Percentiles rank a stretch among this genome's conserved stretches.
Conservation (phyloP, 2,113 vertebrate species). For the Petrocephalus zakoni region DNA sequence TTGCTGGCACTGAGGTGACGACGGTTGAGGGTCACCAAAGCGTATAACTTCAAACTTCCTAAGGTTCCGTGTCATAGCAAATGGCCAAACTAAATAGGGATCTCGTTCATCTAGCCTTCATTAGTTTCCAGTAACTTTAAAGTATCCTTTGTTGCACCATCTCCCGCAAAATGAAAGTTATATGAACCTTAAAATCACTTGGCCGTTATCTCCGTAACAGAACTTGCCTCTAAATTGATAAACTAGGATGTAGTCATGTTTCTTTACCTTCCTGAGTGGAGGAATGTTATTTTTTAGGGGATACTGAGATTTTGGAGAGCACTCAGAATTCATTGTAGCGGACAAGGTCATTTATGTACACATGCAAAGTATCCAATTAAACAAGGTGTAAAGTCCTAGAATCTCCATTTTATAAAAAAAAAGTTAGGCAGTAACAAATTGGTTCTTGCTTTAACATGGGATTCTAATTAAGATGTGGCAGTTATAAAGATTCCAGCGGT, state of each 20-base stretch:
- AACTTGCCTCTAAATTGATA: background rate
- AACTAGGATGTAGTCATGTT: conserved; percentile 2
- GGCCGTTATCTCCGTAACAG: background rate
- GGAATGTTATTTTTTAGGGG: background rate
- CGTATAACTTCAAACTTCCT: background rate
- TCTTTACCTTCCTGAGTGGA: background rate
- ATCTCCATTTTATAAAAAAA: background rate
- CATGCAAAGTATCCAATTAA: conserved; percentile 2
- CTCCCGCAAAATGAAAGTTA: background rate
- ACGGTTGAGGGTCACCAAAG: background rate
- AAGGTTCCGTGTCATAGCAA: background rate
- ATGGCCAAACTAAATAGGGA: background rate
- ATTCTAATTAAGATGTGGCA: background rate
- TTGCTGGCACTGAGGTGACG: background rate
- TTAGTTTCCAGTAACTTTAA: background rate
- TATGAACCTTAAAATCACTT: background rate
- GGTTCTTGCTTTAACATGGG: background rate
- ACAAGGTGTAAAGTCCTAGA: background rate
- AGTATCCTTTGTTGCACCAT: background rate
- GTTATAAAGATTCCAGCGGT: background rate
- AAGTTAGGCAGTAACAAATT: background rate
- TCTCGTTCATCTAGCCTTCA: background rate
- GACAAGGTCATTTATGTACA: background rate
- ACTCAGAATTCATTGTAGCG: background rate
- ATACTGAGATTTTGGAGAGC: background rate